Base-by-base conservation (phyloP, 2,888 invertebrate species). In the Rotaria magnacalcarata region DNA sequence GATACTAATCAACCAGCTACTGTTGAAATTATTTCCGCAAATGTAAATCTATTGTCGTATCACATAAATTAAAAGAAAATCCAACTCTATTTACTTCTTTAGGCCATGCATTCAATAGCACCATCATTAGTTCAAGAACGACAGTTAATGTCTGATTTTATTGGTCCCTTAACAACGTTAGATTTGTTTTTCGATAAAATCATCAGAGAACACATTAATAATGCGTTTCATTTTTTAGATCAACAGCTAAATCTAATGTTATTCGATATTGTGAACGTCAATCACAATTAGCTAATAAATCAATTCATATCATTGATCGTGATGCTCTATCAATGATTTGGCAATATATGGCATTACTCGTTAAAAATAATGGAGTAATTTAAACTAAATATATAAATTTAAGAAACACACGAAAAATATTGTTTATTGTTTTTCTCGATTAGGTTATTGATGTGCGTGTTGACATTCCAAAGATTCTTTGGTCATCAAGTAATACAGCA, bases 1-100 rank as follows among this genome's bases (percentile, higher is more conserved):
- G 95, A 95, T 90, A 80, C 80, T 2, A 95, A 95, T 24, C 93
- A 94, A 90, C 93, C 94, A 84, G 94, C 95, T 87, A 93, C 93
- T 87, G 94, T 96, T 85, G 94, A 95, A 90, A 92, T 96, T 88
- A 91, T 94, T 14, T 43, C 43, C 47, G 43, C 80, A 43, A 80
- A 80, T 80, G 80, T 80, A 80, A 47, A 47, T 47, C 34, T 34
- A 34, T 34, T 34, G 1, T 34, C 34, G 1, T 34, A 34, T 34
- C 34, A 34, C 34, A 67, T 67, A 52, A 52, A 52, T 6, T 52
- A 14, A 52, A 52, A 52, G 4, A 52, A 52, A 52, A 52, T 14
- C 0, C 16, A 16, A 16, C 4, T 52, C 27, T 24, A 24, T 43
- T 47, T 80, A 47, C 34, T 80, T 34, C 34, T 34, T 34, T 80